These are phyloP conservation scores for Sebastes baramenuke DNA, from an alignment of 2,797 vertebrate species.

Conservation along the genomic window DNA sequence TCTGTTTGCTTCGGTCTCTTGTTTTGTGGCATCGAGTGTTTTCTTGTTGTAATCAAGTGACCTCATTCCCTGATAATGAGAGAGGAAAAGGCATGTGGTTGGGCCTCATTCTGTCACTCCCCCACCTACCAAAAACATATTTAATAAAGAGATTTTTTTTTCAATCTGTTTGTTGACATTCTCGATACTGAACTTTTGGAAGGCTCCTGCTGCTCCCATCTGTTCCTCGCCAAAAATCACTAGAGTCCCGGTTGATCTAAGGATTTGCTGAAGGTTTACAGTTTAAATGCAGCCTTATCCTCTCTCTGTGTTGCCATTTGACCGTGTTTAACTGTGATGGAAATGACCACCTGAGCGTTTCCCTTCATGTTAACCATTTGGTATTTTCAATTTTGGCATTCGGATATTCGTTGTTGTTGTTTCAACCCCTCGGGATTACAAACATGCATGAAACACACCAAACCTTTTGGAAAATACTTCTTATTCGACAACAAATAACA, in stretches of 20 bases:
- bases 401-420: too few species aligned
- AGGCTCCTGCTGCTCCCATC: conserved; percentile 54
- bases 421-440: too few species aligned
- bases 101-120: conserved; percentile 38
- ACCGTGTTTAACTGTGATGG: conserved; percentile 1
- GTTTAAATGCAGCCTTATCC: conserved; percentile 22
- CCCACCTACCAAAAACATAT: conserved; percentile 9
- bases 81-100: conserved; percentile 23
- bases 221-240: conserved; percentile 40
- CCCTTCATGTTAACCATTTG: neutral
- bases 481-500: too few species aligned
- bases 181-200: conserved; percentile 21
- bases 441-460: too few species aligned
- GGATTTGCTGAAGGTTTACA: conserved; percentile 42
- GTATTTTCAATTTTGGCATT: neutral
- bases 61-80: conserved; percentile 67
- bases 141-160: conserved; percentile 20
- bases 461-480: too few species aligned
- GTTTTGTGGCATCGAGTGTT: neutral
- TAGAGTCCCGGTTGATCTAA: conserved; percentile 34
- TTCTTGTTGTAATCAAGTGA: conserved; percentile 49
- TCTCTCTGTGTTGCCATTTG: neutral
- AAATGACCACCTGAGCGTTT: neutral
- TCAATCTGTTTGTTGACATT: conserved; percentile 37
- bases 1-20: neutral